A percentile compares a stretch with the other conserved stretches of the same genome.
phyloP scores from a whole-genome alignment of 2,888 invertebrate species.

The Halocaridina rubra region DNA sequence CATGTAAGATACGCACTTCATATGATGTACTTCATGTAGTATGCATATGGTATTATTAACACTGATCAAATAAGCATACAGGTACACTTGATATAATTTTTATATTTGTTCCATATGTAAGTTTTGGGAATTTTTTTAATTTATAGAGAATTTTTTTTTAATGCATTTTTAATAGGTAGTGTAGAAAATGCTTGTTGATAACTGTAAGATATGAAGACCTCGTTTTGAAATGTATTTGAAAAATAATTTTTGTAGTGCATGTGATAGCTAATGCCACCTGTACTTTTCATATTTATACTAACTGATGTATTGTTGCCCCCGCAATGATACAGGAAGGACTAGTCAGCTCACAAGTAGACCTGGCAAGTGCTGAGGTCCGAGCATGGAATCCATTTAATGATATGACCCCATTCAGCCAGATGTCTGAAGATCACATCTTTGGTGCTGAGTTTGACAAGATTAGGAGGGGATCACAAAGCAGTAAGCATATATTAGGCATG shows the following conservation, averaged over 20 bases:
- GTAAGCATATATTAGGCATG: conserved; percentile 26
- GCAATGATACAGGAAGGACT: conserved; percentile 65
- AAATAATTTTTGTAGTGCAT: no score
- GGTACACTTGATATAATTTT: no score
- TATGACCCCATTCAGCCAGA: conserved; percentile 77
- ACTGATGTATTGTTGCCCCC: neutral
- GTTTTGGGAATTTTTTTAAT: no score
- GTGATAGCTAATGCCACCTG: no score
- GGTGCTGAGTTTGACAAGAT: conserved; percentile 83
- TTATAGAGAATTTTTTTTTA: no score
- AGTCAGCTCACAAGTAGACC: conserved; percentile 67
- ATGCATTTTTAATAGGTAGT: no score
- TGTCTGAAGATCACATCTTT: conserved; percentile 84
- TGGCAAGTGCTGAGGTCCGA: conserved; percentile 73
- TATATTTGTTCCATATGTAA: no score
- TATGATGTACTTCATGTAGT: neutral
- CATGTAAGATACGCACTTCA: conserved; percentile 12
- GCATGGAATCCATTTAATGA: conserved; percentile 90
- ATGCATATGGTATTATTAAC: no score
- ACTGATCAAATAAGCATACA: no score
- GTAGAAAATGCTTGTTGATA: no score
- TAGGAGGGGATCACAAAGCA: conserved; percentile 74
- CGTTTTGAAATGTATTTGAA: no score
- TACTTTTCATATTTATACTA: neutral
- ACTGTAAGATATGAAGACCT: no score